Base-by-base conservation (phyloP, 1,140 invertebrate genomes). In the Drosophila kurseongensis region DNA sequence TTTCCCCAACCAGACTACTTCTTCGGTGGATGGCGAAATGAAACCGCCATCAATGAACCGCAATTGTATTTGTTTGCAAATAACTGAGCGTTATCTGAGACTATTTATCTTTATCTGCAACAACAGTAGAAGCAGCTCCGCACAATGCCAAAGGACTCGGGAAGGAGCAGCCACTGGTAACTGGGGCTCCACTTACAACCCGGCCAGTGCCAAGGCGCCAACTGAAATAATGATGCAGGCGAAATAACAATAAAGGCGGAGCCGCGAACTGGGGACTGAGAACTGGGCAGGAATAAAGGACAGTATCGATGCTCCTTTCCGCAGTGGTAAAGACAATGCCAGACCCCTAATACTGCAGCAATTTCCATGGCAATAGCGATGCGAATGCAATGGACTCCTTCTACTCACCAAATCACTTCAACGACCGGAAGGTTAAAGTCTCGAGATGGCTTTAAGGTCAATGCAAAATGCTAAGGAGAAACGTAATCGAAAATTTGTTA, bases 61-160 rank as follows among this genome's bases (percentile, higher is more conserved):
- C 84, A 89, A 89, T 89, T 89, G 84, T 89, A 89, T 89, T 89
- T 89, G 84, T 89, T 89, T 89, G 84, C 84, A 89, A 89, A 89
- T 89, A 89, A 89, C 84, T 79, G 83, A 80, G 76, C 84, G 85
- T 89, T 89, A 89, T 89, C 84, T 80, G 73, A 80, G 80, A 89
- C 84, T 89, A 89, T 89, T 89, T 89, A 89, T 89, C 84, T 89
- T 84, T 89, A 89, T 89, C 84, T 89, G 82, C 84, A 84, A 80
- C 61, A 77, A 84, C 75, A 77, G 75, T 47, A 58, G 40, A 35
- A n/a, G 48, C 40, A 57, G 60, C 79, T 8, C 40, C 45, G 66
- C 73, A 88, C 75, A 88, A 83, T 89, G 80, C 63, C 56, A 77
- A 69, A 67, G 68, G 84, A 89, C 54, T 57, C 63, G 14, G 45